Percentiles rank a stretch among this genome's conserved stretches.
phyloP scores from a whole-genome alignment of 2,888 invertebrate genomes.

The Platypus cylindrus region DNA sequence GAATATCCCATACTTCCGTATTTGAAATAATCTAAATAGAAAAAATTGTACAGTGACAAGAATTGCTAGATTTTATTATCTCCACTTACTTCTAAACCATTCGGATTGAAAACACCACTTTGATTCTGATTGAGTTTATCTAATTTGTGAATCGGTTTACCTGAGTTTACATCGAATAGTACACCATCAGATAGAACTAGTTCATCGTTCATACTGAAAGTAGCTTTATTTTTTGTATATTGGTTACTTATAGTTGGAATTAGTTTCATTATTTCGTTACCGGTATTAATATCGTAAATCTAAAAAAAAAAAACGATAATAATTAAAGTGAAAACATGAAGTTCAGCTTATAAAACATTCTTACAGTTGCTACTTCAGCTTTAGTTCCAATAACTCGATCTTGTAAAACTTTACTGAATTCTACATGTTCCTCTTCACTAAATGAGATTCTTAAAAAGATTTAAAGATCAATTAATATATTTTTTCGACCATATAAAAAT shows the following conservation, averaged over 20 bases:
- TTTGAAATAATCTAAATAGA: slow-evolving; percentile 72
- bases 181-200: slow-evolving; percentile 93
- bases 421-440: slow-evolving; percentile 78
- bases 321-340: not conserved
- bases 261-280: slow-evolving; percentile 57
- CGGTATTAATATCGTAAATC: slow-evolving; percentile 82
- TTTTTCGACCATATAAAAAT: no score
- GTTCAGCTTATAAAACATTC: slow-evolving; percentile 5
- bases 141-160: slow-evolving; percentile 87
- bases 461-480: no score
- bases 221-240: slow-evolving; percentile 87
- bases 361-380: slow-evolving; percentile 62
- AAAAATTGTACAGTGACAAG: not conserved
- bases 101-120: slow-evolving; percentile 93
- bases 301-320: slow-evolving; percentile 22
- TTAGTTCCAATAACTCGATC: slow-evolving; percentile 85
- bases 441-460: slow-evolving; percentile 53
- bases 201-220: slow-evolving; percentile 88
- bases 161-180: slow-evolving; percentile 81
- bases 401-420: slow-evolving; percentile 77
- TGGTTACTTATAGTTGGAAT: slow-evolving; percentile 77
- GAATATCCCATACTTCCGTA: slow-evolving; percentile 95
- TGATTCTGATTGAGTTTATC: slow-evolving; percentile 93
- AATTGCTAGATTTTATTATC: not conserved
- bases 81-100: slow-evolving; percentile 70